phyloP scores from a whole-genome alignment of 1,140 invertebrate genomes.

The Drosophila malerkotliana region DNA sequence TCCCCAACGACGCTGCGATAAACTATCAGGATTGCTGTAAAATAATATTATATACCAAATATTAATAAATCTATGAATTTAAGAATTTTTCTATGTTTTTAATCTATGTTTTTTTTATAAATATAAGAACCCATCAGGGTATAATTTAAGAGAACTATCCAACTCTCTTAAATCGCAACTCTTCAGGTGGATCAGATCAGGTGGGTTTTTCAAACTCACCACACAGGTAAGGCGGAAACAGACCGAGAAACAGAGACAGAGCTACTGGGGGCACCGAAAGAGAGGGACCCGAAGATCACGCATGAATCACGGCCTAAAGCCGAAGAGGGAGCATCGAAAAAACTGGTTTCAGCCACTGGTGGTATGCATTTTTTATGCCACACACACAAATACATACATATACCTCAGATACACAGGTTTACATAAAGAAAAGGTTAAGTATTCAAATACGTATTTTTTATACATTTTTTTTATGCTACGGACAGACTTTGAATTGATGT shows the following conservation, averaged over 20 bases:
- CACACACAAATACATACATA: slow-evolving; percentile 12
- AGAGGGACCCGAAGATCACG: slow-evolving; percentile 41
- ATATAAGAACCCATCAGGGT: slow-evolving; percentile 29
- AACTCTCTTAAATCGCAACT: slow-evolving; percentile 18
- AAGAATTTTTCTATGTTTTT: not conserved
- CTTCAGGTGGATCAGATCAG: slow-evolving; percentile 8
- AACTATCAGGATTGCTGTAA: slow-evolving; percentile 88
- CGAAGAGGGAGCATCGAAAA: slow-evolving; percentile 64
- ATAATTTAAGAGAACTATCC: slow-evolving; percentile 51
- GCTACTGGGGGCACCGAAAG: not conserved
- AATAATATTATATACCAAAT: slow-evolving; percentile 45
- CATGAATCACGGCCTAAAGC: slow-evolving; percentile 75
- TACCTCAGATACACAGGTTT: slow-evolving; percentile 6
- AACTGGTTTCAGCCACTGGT: slow-evolving; percentile 63
- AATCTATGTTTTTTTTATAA: not conserved
- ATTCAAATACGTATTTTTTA: slow-evolving; percentile 51
- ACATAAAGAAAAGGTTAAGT: slow-evolving; percentile 72
- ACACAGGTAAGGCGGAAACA: slow-evolving; percentile 39
- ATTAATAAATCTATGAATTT: not conserved
- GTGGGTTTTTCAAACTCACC: slow-evolving; percentile 54
- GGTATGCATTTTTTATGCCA: slow-evolving; percentile 61
- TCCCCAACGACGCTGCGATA: slow-evolving; percentile 90
- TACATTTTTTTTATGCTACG: slow-evolving; percentile 19
- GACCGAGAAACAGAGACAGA: slow-evolving; percentile 9
- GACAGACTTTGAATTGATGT: slow-evolving; percentile 40